Evolutionary conservation across 2,797 vertebrate genomes (phyloP), one percentile per base, ranked within the genome.

Genomic region (Aeoliscus strigatus): DNA sequence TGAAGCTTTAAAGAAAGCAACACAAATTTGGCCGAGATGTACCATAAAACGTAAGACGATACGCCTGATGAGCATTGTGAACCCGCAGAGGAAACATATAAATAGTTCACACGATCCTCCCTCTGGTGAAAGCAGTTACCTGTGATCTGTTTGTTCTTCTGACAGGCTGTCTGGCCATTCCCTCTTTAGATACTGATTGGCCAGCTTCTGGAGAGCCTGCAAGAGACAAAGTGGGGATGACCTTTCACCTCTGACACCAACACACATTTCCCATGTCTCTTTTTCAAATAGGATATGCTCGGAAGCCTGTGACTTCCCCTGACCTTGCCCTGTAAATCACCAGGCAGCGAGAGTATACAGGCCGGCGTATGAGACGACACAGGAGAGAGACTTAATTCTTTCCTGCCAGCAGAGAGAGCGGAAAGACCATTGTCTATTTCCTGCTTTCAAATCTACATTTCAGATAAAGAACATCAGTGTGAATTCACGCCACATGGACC

Each of bases 191-290:
- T 97, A 97, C 42, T 98, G 94, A 68, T 91, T 92, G 23, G 94
- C 91, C 87, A 98, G 72, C 67, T 98, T 98, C 86, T 97, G 93
- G 16, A 98, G 90, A 39, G 92, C 93, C 96, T 98, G 75, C 6
- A 51, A 36, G 14, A 42, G 15, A 45, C 64, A 32, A 34, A 35
- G 23, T 27, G 26, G 2, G 11, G 36, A 18, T 44, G 53, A 76
- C 35, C 41, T 51, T 52, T 52, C 14, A 72, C 51, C 50, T 66
- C 43, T 57, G 29, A 74, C 61, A 62, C 15, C 27, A 17, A 30
- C 21, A 45, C 28, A 52, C 29, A 38, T 33, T 44, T 66, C 21
- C 51, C 44, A 49, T 2, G 33, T 54, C 41, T 59, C 51, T 37
- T 60, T 37, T 40, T 60, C 34, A 69, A 25, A 59, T 1, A 29